Evolutionary conservation across 2,888 invertebrate genomes (phyloP), one percentile per base, ranked within the genome.

Genomic region (Zonitis immaculata): DNA sequence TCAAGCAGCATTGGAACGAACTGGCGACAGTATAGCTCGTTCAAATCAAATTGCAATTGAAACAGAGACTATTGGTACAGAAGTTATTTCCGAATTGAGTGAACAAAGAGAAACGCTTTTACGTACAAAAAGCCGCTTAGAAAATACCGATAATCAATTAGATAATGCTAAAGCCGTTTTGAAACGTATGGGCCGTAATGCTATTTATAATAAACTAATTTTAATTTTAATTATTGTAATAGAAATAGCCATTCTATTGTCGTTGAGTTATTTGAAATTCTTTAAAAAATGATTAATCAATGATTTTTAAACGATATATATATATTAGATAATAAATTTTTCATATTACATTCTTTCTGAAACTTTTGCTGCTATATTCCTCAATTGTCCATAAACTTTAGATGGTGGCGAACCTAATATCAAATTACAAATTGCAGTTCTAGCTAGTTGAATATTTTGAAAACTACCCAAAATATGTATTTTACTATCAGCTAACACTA

Each of bases 381-480:
- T 82, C 67, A 98, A 78, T 68, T 91, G 95, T 6, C 98, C 98
- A 76, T 96, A 98, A 1, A 99, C 96, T 82, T 99, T 99, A 1
- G 94, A 95, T 27, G 97, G 96, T 28, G 96, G 96, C 53, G 95
- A 93, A 18, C 97, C 99, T 70, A 99, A 80, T 68, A 99, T 98
- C 26, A 99, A 80, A 77, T 95, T 95, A 77, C 96, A 98, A 64
- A 99, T 85, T 0, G 97, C 94, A 72, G 95, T 84, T 70, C 96
- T 84, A 0, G 98, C 99, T 52, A 96, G 76, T 61, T 92, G 91
- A 60, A 98, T 95, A 72, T 98, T 99, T 77, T 97, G 94, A 73
- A 88, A 99, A 66, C 97, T 96, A 43, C 99, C 99, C 58, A 99
- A 80, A 62, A 99, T 90, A 73, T 99, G 97, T 59, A 99, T 90